Evolutionary conservation across 2,888 invertebrate genomes (phyloP).

Genomic region (Brachyopa scutellaris): DNA sequence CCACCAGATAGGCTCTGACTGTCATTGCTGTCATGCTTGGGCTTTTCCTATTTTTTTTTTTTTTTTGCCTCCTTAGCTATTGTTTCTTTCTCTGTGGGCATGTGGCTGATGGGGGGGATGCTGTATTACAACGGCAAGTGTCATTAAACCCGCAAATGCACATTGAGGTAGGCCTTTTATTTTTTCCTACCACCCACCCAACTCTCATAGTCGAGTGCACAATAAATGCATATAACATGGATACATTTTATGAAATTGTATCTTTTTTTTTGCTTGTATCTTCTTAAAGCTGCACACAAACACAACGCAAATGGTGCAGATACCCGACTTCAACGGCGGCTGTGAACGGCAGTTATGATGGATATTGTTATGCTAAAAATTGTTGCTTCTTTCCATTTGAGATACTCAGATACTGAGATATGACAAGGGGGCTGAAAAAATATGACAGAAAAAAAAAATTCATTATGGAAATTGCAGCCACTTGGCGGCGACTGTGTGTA

Average conservation of each 20-base stretch:
- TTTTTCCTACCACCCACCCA: slow-evolving; percentile 11
- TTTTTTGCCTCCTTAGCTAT: slow-evolving; percentile 6
- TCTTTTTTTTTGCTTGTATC: slow-evolving; percentile 6
- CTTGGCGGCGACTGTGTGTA: slow-evolving; percentile 65
- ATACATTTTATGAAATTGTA: slow-evolving; percentile 56
- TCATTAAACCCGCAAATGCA: slow-evolving; percentile 71
- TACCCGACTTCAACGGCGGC: slow-evolving; percentile 30
- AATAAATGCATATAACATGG: slow-evolving; percentile 36
- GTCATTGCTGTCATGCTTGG: slow-evolving; percentile 62
- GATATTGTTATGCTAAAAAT: slow-evolving; percentile 67
- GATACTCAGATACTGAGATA: slow-evolving; percentile 8
- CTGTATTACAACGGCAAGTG: slow-evolving; percentile 54
- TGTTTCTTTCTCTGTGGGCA: slow-evolving; percentile 41
- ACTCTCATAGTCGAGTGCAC: slow-evolving; percentile 54
- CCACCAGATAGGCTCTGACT: slow-evolving; percentile 68
- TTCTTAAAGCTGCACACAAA: slow-evolving; percentile 44
- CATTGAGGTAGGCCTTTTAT: slow-evolving; percentile 66
- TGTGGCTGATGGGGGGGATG: slow-evolving; percentile 42
- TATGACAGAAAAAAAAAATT: slow-evolving; percentile 44
- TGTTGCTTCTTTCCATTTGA: slow-evolving; percentile 64
- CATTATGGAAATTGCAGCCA: slow-evolving; percentile 72
- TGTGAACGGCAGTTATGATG: slow-evolving; percentile 66
- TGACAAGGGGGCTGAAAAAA: slow-evolving; percentile 4
- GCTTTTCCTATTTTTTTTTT: slow-evolving; percentile 14
- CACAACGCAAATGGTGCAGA: slow-evolving; percentile 69